phyloP scores from a whole-genome alignment of 1,140 invertebrate species.

The Heliconius eleuchia region DNA sequence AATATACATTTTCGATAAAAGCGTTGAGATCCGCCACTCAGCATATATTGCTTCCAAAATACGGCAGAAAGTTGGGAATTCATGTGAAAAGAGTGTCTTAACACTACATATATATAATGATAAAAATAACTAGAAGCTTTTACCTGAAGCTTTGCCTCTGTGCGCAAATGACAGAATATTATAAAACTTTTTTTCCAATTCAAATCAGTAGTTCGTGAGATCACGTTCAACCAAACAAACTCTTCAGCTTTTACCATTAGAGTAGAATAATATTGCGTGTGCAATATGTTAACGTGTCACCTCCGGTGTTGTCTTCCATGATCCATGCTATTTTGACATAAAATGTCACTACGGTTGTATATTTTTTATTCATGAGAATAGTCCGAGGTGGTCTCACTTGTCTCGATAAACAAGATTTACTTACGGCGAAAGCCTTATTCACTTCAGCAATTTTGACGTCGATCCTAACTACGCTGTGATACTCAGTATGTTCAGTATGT shows the following conservation, averaged over 20 bases:
- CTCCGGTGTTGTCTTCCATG: background rate
- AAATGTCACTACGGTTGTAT: background rate
- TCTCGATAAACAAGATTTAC: constrained; percentile 15
- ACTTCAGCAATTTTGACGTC: constrained; percentile 5
- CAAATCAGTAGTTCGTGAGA: no score
- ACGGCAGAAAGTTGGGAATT: no score
- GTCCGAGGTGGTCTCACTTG: constrained; percentile 7
- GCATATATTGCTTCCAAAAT: no score
- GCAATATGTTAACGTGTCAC: background rate
- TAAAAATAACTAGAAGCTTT: no score
- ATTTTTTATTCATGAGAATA: constrained; percentile 3
- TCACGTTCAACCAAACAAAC: background rate
- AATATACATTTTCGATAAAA: no score
- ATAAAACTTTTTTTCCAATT: no score
- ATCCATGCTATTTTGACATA: background rate
- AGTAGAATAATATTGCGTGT: background rate
- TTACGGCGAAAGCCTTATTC: constrained; percentile 11
- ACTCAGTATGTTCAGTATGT: background rate
- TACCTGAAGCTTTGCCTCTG: no score
- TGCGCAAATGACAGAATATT: no score
- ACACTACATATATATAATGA: no score
- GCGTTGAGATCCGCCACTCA: no score
- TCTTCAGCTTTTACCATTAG: background rate
- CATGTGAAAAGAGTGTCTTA: no score
- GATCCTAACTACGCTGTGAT: constrained; percentile 2